Conservation (phyloP, 2,113 vertebrate species). For the Deroptyus accipitrinus region DNA sequence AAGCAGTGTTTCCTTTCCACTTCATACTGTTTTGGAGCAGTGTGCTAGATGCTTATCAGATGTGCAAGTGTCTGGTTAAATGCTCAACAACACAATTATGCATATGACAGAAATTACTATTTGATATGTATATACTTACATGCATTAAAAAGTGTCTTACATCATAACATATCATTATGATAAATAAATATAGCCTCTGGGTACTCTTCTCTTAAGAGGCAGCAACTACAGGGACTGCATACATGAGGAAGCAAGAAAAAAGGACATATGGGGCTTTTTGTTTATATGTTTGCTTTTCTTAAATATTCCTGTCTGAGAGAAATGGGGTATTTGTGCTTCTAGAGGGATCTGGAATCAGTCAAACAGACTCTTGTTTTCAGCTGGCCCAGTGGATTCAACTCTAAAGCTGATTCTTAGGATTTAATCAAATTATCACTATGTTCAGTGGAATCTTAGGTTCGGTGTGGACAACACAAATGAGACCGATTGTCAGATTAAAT, state of each 20-base stretch:
- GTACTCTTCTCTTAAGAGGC: not conserved
- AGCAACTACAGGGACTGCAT: not conserved
- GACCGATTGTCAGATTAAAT: not conserved
- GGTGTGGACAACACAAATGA: not conserved
- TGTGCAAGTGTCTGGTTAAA: not conserved
- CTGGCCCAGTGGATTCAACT: not conserved
- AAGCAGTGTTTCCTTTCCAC: not conserved
- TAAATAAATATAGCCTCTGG: not conserved
- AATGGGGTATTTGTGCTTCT: not conserved
- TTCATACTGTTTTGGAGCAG: not conserved
- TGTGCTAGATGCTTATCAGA: not conserved
- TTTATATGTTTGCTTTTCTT: not conserved
- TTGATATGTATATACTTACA: not conserved
- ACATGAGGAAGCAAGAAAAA: not conserved
- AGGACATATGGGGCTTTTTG: accelerated
- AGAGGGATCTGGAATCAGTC: not conserved
- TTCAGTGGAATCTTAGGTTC: not conserved
- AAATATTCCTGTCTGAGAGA: not conserved
- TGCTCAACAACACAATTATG: not conserved
- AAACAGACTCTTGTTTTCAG: not conserved
- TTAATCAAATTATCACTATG: conserved; percentile 15
- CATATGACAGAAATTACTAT: not conserved
- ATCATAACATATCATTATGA: not conserved
- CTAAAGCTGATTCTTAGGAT: not conserved
- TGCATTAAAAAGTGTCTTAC: not conserved